phyloP scores from a whole-genome alignment of 2,113 vertebrate species.

The Sebastes schlegelii region DNA sequence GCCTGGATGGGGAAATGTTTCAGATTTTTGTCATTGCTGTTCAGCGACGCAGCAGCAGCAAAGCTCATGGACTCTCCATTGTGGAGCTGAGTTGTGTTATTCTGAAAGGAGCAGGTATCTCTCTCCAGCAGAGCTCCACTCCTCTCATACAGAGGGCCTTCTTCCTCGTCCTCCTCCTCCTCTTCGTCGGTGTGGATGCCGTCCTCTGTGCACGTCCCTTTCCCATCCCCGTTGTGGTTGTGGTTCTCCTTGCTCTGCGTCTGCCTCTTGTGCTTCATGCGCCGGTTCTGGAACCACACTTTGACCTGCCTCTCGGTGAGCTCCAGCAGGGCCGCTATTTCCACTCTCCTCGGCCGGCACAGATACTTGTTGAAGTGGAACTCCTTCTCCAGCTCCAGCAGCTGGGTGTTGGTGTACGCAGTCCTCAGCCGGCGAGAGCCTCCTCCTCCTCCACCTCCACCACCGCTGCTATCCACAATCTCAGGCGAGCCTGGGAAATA shows the following conservation, averaged over 20 bases:
- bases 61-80: slow-evolving; percentile 93
- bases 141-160: slow-evolving; percentile 92
- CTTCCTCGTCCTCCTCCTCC: slow-evolving; percentile 94
- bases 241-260: slow-evolving; percentile 99
- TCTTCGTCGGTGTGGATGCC: slow-evolving; percentile 93
- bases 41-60: slow-evolving; percentile 92
- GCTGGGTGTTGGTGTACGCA: slow-evolving; percentile 99
- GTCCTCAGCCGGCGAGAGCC: slow-evolving; percentile 96
- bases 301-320: slow-evolving; percentile 98
- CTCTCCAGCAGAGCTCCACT: slow-evolving; percentile 95
- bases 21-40: slow-evolving; percentile 99
- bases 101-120: slow-evolving; percentile 95
- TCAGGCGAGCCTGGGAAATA: slow-evolving; percentile 93
- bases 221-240: slow-evolving; percentile 92
- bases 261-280: slow-evolving; percentile 99
- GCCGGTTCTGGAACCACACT: slow-evolving; percentile 99
- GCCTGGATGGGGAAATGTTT: slow-evolving; percentile 99
- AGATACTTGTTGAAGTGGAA: slow-evolving; percentile 99
- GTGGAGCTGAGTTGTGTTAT: slow-evolving; percentile 92
- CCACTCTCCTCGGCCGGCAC: slow-evolving; percentile 95
- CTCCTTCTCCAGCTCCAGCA: slow-evolving; percentile 99
- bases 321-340: slow-evolving; percentile 97
- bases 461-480: slow-evolving; percentile 86
- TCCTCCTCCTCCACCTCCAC: slow-evolving; percentile 83
- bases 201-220: slow-evolving; percentile 88